Conservation (phyloP, 1,140 invertebrate genomes). For the Augochlora pura region DNA sequence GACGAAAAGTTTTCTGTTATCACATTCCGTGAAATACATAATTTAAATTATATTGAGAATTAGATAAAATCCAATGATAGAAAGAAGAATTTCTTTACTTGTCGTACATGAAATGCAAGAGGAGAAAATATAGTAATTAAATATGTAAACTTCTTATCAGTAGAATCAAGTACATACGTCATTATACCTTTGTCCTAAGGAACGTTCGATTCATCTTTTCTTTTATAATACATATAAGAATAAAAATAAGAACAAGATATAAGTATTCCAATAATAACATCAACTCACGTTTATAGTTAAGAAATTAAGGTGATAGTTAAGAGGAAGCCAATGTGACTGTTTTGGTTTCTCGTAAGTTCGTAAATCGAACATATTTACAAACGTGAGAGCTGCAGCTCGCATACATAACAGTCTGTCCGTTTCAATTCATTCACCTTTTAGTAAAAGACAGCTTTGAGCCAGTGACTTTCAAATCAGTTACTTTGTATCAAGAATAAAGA, state of each 20-base stretch:
- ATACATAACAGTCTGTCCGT: slow-evolving; percentile 35
- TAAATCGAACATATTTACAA: slow-evolving; percentile 49
- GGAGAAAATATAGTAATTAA: slow-evolving; percentile 21
- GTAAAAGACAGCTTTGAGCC: slow-evolving; percentile 17
- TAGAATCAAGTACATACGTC: slow-evolving; percentile 26
- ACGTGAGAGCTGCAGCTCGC: slow-evolving; percentile 48
- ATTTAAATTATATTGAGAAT: slow-evolving; percentile 1
- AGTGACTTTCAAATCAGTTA: slow-evolving; percentile 5
- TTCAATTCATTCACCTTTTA: slow-evolving; percentile 14
- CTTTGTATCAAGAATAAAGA: background rate
- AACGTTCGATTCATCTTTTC: slow-evolving; percentile 6
- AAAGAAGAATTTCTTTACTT: background rate
- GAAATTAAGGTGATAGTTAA: slow-evolving; percentile 35
- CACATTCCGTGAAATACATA: slow-evolving; percentile 17
- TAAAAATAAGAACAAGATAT: slow-evolving; percentile 23
- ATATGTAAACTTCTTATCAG: slow-evolving; percentile 13
- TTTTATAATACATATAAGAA: background rate
- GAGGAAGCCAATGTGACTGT: slow-evolving; percentile 63
- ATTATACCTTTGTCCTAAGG: slow-evolving; percentile 1
- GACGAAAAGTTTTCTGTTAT: slow-evolving; percentile 34
- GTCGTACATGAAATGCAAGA: slow-evolving; percentile 31
- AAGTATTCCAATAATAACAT: slow-evolving; percentile 11
- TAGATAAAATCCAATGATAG: background rate
- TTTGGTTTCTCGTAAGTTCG: slow-evolving; percentile 39
- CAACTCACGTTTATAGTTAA: background rate